Evolutionary conservation across 2,888 invertebrate genomes (phyloP).

Genomic region (Hybos culiciformis): DNA sequence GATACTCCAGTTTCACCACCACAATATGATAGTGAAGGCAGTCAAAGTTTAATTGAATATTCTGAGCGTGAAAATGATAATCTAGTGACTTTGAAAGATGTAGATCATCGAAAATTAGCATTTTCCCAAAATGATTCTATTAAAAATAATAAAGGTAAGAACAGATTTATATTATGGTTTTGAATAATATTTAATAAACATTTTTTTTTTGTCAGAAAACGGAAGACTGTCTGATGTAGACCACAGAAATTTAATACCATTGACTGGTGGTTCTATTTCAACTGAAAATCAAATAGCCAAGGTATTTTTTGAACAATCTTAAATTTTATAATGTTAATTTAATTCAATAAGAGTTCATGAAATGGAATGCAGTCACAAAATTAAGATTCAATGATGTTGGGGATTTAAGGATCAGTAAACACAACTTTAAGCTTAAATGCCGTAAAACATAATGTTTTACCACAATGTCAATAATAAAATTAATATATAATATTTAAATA

Average conservation of each 20-base stretch:
- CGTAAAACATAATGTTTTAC: too few relatives aligned
- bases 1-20: slow-evolving; percentile 56
- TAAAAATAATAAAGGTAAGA: slow-evolving; percentile 5
- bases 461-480: too few relatives aligned
- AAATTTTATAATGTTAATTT: too few relatives aligned
- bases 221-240: slow-evolving; percentile 50
- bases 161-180: slow-evolving; percentile 10
- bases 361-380: too few relatives aligned
- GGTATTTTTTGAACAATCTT: too few relatives aligned
- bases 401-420: too few relatives aligned
- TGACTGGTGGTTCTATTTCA: slow-evolving; percentile 47
- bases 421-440: too few relatives aligned
- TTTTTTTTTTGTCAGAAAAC: slow-evolving; percentile 13
- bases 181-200: not conserved
- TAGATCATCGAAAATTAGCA: slow-evolving; percentile 47
- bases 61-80: slow-evolving; percentile 41
- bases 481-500: too few relatives aligned
- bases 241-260: slow-evolving; percentile 69
- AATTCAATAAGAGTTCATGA: too few relatives aligned
- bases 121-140: slow-evolving; percentile 18
- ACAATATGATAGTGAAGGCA: slow-evolving; percentile 46
- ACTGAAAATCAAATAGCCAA: too few relatives aligned
- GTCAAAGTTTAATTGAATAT: slow-evolving; percentile 44
- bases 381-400: too few relatives aligned
- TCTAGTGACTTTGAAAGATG: slow-evolving; percentile 34